phyloP scores from a whole-genome alignment of 2,888 invertebrate genomes.

The Ophion slaviceki region DNA sequence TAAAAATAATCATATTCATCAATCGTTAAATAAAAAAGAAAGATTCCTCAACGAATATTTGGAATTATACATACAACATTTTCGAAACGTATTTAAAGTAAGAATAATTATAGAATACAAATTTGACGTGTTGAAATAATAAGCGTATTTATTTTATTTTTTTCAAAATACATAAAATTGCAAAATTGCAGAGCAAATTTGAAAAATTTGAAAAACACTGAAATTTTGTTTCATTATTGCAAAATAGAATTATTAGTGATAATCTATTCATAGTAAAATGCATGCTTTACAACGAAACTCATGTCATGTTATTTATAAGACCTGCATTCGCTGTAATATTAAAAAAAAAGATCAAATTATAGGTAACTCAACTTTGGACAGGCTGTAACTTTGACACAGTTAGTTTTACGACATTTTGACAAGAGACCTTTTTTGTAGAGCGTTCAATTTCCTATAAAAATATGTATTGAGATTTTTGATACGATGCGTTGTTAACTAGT shows the following conservation, averaged over 20 bases:
- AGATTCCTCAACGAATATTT: constrained; percentile 5
- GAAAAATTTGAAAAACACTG: no score
- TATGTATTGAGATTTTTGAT: constrained; percentile 1
- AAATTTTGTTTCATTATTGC: not conserved
- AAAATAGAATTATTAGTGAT: constrained; percentile 5
- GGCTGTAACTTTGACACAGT: not conserved
- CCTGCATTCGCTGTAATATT: constrained; percentile 1
- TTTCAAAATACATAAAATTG: no score
- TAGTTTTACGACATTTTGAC: not conserved
- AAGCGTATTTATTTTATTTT: not conserved
- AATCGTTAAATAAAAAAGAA: constrained; percentile 7
- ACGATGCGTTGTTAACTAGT: not conserved
- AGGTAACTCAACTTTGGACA: not conserved
- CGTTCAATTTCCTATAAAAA: constrained; percentile 30
- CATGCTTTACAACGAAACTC: no score
- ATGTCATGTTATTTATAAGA: not conserved
- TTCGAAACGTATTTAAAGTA: not conserved
- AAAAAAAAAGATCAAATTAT: not conserved
- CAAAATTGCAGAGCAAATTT: no score
- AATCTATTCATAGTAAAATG: no score
- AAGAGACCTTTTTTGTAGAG: constrained; percentile 37
- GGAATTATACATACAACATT: constrained; percentile 2
- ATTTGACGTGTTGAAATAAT: not conserved
- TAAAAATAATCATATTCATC: constrained; percentile 2
- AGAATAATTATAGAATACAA: constrained; percentile 1